These are phyloP conservation scores for Thunnus thynnus DNA, from an alignment of 2,113 vertebrate genomes.

Conservation along the genomic window DNA sequence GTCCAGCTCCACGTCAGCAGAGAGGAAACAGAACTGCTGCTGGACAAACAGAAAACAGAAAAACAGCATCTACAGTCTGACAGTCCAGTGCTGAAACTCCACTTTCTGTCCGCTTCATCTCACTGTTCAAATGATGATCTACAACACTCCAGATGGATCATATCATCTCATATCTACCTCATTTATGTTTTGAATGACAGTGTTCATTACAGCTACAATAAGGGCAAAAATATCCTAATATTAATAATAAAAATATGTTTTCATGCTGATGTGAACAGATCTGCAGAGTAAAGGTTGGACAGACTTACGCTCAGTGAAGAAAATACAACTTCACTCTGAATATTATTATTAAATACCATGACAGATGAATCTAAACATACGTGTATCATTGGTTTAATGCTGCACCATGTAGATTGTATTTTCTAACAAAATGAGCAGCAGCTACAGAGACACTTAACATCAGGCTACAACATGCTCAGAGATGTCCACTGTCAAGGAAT, in stretches of 20 bases:
- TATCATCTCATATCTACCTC: too few species aligned
- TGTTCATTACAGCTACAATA: too few species aligned
- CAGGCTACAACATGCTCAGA: slow-evolving; percentile 18
- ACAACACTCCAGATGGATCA: too few species aligned
- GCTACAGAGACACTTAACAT: slow-evolving; percentile 13
- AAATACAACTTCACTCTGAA: neutral
- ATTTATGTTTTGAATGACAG: too few species aligned
- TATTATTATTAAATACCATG: neutral
- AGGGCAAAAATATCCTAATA: too few species aligned
- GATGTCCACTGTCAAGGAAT: too few species aligned
- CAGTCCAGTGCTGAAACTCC: slow-evolving; percentile 21
- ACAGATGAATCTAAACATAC: neutral
- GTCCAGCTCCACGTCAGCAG: slow-evolving; percentile 54
- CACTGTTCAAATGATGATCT: neutral
- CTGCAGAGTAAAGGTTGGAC: too few species aligned
- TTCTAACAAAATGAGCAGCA: neutral
- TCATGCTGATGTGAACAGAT: too few species aligned
- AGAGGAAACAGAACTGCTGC: slow-evolving; percentile 40
- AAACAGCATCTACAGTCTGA: slow-evolving; percentile 5
- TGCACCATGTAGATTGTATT: slow-evolving; percentile 12
- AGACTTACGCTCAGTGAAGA: too few species aligned
- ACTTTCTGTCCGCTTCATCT: neutral
- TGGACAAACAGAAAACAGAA: slow-evolving; percentile 7
- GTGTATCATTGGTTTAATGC: neutral
- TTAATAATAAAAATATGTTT: too few species aligned